A percentile compares a stretch with the other conserved stretches of the same genome.
phyloP scores from a whole-genome alignment of 2,888 invertebrate species.

The Polyommatus iphigenia region DNA sequence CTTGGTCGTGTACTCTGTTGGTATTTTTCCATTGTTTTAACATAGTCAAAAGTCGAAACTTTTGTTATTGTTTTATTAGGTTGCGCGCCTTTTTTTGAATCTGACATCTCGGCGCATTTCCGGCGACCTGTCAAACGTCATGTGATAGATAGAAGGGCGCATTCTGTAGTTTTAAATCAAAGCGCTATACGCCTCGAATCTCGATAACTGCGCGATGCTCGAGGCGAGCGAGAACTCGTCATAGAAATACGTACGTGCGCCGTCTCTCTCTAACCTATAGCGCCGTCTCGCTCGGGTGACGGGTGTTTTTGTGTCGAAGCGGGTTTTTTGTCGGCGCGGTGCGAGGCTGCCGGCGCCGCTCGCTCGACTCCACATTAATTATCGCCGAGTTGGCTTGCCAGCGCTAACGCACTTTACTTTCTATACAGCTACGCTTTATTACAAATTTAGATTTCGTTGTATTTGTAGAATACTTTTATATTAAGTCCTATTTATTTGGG shows the following conservation, averaged over 20 bases:
- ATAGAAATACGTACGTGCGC: slow-evolving; percentile 69
- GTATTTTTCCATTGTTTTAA: slow-evolving; percentile 25
- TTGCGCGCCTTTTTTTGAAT: slow-evolving; percentile 74
- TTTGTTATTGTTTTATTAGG: slow-evolving; percentile 37
- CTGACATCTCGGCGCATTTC: slow-evolving; percentile 73
- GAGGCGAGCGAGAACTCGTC: slow-evolving; percentile 74
- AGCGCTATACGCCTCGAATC: slow-evolving; percentile 70
- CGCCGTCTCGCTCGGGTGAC: slow-evolving; percentile 62
- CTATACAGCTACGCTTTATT: slow-evolving; percentile 65
- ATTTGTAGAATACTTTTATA: slow-evolving; percentile 29
- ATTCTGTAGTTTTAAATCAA: slow-evolving; percentile 77
- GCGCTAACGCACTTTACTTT: slow-evolving; percentile 75
- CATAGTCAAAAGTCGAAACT: slow-evolving; percentile 14
- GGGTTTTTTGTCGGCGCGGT: slow-evolving; percentile 74
- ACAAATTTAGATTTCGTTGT: slow-evolving; percentile 43
- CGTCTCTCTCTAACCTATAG: slow-evolving; percentile 57
- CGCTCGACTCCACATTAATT: slow-evolving; percentile 76
- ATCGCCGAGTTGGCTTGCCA: slow-evolving; percentile 70
- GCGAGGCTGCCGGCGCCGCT: slow-evolving; percentile 69
- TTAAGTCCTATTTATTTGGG: slow-evolving; percentile 26
- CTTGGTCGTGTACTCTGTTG: slow-evolving; percentile 9
- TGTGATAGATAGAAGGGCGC: slow-evolving; percentile 80
- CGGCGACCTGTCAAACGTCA: slow-evolving; percentile 79
- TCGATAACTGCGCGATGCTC: slow-evolving; percentile 71
- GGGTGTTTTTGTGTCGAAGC: slow-evolving; percentile 78